Base-by-base conservation (phyloP, 2,888 invertebrate genomes). In the Eupeodes latifasciatus region DNA sequence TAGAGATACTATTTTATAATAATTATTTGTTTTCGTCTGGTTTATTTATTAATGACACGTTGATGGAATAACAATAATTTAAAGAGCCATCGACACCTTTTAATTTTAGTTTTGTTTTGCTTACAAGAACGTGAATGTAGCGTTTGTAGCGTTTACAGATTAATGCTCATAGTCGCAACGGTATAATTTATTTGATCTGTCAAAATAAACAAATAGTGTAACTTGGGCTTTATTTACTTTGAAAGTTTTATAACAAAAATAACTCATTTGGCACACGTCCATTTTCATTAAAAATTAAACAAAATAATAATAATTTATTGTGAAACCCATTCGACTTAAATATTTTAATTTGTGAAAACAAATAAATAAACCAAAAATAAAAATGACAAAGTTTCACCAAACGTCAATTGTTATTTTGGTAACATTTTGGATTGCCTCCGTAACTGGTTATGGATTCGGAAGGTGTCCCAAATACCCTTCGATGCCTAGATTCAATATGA, bases 381-480 rank as follows among this genome's bases (percentile, higher is more conserved):
- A 74, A 53, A 89, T 89, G 89, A 71, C 53, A 12, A 85, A 89
- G 66, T 89, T 89, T 89, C 81, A 85, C 81, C 89, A 16, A 79
- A 76, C 61, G 34, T 72, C 89, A 62, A 51, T 82, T 85, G 74
- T 81, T 36, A 78, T 84, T 75, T 81, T 82, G 64, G 67, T 89
- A 76, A 85, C 89, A 75, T 76, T 85, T 78, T 85, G 85, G 89
- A 82, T 85, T 79, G 79, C 81, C 66, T 85, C 77, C 14, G 87
- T 72, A 10, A 62, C 64, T 75, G 89, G 91, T 66, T 92, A 93
- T 90, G 96, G 96, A 62, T 93, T 96, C 59, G 96, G 96, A 87
- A 95, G 94, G 91, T 96, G 96, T 91, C 96, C 96, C 6, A 95
- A 95, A 89, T 95, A 96, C 92, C 95, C 95, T 71, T 94, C 95